Percentiles rank a stretch among this genome's conserved stretches.
These are phyloP conservation scores for Trichacis sp. DNA, from an alignment of 2,888 invertebrate species.

Conservation along the genomic window DNA sequence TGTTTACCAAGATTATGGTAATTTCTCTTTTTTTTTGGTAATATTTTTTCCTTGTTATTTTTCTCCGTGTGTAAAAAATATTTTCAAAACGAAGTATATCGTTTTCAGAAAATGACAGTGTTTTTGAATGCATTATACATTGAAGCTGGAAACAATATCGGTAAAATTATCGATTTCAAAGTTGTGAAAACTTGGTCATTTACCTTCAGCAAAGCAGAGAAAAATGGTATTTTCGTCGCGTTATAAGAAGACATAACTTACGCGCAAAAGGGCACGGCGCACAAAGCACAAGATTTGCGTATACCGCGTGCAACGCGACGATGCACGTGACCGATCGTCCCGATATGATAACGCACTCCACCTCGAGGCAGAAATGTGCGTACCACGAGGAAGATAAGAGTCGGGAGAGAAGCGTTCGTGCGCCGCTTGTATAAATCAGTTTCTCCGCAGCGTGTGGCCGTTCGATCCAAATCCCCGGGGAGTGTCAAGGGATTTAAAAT, in stretches of 20 bases:
- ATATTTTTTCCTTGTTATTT: no score
- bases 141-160: no score
- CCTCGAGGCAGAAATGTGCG: slow-evolving; percentile 7
- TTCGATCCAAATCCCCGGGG: slow-evolving; percentile 27
- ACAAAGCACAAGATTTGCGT: slow-evolving; percentile 5
- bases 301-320: slow-evolving; percentile 29
- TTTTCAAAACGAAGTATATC: no score
- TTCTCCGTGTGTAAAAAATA: no score
- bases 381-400: slow-evolving; percentile 17
- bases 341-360: slow-evolving; percentile 30
- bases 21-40: no score
- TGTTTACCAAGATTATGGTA: no score
- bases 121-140: no score
- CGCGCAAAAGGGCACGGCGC: no score
- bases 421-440: slow-evolving; percentile 39
- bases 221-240: not conserved
- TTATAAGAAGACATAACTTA: slow-evolving; percentile 17
- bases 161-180: no score
- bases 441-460: slow-evolving; percentile 11
- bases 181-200: no score
- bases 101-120: no score
- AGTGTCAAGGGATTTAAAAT: slow-evolving; percentile 34
- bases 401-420: slow-evolving; percentile 29
- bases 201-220: no score
- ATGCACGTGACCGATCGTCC: slow-evolving; percentile 45